Evolutionary conservation across 2,797 vertebrate genomes (phyloP), one percentile per base, ranked within the genome.

Genomic region (Coranthus polyacanthus): DNA sequence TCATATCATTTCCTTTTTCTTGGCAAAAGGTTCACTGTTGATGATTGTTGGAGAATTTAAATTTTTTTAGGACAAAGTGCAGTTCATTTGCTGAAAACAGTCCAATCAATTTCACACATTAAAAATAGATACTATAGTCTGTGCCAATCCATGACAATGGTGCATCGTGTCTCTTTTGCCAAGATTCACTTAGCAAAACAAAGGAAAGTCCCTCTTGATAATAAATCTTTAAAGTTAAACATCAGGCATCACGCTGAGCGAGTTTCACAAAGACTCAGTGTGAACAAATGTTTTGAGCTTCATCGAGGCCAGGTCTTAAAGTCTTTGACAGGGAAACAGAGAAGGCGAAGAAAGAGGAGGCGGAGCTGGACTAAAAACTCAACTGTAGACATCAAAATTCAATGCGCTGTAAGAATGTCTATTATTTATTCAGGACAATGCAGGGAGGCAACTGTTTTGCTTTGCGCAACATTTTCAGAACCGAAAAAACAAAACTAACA

Each of bases 211-310:
- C 17, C 12, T 60, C 44, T 71, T 62, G 49, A 44, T 32, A 47
- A 54, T 24, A 55, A 42, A 56, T 74, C 41, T 74, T 58, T 13
- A 32, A 5, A 63, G n/a, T 56, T 44, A 36, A 49, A 61, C 60
- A 45, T 53, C 34, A 75, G 58, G 45, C 34, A 47, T 83, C 68
- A 64, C 51, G 43, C 55, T 50, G 26, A 44, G 59, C 1, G 0
- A 63, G 56, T 68, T 44, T 51, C 56, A 80, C 69, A 81, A 69
- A 78, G 54, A 24, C 72, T 68, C 74, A 52, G 72, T 75, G 77
- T 78, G 72, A 81, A 81, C 79, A 72, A 81, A 67, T 68, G 71
- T 68, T 68, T 62, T 57, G 36, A 67, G 81, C 37, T 13, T 15
- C 37, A 38, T 38, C 37, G 3, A 15, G 37, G 15, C 58, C 55